Percentiles rank a stretch among this genome's conserved stretches.
Conservation (phyloP, 2,888 invertebrate genomes). For the Callosobruchus maculatus region DNA sequence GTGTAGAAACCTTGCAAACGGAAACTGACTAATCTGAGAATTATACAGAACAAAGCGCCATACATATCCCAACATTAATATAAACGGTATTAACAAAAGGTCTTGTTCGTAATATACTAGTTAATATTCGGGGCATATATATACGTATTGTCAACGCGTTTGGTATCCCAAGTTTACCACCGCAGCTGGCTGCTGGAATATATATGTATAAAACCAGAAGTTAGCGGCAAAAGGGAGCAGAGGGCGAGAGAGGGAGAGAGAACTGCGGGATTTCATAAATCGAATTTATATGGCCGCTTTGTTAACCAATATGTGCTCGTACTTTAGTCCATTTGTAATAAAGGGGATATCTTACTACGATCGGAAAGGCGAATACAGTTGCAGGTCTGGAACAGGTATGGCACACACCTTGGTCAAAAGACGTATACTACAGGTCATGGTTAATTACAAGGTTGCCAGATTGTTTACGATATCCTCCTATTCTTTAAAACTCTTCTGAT, state of each 20-base stretch:
- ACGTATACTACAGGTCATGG: too few relatives aligned
- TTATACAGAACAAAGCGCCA: too few relatives aligned
- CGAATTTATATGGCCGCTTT: constrained; percentile 13
- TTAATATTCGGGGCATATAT: neutral
- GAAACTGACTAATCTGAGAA: too few relatives aligned
- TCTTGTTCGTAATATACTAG: neutral
- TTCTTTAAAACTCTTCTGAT: too few relatives aligned
- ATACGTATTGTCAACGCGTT: neutral
- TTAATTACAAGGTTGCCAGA: too few relatives aligned
- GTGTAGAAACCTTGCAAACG: too few relatives aligned
- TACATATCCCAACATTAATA: neutral
- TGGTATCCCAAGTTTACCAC: neutral
- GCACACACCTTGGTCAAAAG: too few relatives aligned
- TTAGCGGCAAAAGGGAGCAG: constrained; percentile 6
- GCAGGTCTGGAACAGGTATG: too few relatives aligned
- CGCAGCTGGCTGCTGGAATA: too few relatives aligned
- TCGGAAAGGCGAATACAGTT: too few relatives aligned
- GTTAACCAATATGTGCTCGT: neutral
- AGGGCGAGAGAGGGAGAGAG: constrained; percentile 3
- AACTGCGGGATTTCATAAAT: constrained; percentile 19
- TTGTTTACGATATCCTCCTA: too few relatives aligned
- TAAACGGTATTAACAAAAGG: neutral
- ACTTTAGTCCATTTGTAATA: neutral
- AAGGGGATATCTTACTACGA: neutral
- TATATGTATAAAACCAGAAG: constrained; percentile 14